Conservation (phyloP, 2,113 vertebrate species). For the Chloroceryle aenea region DNA sequence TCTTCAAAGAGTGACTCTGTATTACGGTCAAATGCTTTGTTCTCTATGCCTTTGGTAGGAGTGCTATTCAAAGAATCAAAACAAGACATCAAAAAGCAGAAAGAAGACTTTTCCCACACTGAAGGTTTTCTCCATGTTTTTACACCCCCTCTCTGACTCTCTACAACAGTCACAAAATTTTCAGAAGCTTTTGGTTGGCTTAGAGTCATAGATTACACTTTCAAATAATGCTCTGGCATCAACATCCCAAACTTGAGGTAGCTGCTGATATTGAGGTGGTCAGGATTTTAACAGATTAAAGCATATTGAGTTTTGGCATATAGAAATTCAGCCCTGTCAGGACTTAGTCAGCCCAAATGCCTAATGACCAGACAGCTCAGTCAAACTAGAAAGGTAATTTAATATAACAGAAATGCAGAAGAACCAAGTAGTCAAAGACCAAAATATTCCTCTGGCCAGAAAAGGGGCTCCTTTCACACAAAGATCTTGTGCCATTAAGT, state of each 20-base stretch:
- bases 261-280: neutral
- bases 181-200: neutral
- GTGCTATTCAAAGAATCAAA: conserved; percentile 81
- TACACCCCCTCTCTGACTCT: neutral
- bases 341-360: neutral
- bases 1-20: conserved; percentile 98
- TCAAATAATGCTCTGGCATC: neutral
- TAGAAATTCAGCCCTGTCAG: neutral
- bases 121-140: neutral
- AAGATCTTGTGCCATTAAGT: neutral
- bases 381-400: neutral
- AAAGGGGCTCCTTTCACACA: neutral
- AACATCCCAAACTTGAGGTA: neutral
- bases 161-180: neutral
- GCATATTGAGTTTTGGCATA: neutral
- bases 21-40: conserved; percentile 93
- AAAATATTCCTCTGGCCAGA: neutral
- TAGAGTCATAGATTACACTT: neutral
- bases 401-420: neutral
- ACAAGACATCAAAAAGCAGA: neutral
- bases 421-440: neutral
- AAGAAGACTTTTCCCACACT: neutral
- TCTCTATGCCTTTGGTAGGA: conserved; percentile 92
- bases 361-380: neutral
- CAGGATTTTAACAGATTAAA: neutral